Conservation (phyloP, 2,797 vertebrate genomes). For the Heteromormyrus szaboi region DNA sequence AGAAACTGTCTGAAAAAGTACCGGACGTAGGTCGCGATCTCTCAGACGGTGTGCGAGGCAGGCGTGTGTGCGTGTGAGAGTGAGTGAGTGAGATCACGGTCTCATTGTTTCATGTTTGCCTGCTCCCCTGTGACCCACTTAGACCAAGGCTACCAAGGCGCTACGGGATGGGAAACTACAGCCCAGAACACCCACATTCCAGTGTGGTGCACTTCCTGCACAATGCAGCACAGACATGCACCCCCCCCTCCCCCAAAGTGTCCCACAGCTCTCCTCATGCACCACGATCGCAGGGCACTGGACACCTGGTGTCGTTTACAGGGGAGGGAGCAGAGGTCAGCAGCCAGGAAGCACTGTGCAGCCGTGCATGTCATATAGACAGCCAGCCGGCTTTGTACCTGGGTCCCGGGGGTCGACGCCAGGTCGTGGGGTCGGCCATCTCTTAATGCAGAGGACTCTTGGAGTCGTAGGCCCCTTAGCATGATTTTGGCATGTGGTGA, state of each 20-base stretch:
- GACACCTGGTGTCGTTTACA: conserved; percentile 9
- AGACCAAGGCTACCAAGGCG: conserved; percentile 30
- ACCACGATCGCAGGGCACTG: conserved; percentile 16
- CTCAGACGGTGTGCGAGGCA: not conserved
- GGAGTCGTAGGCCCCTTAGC: not conserved
- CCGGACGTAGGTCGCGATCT: not conserved
- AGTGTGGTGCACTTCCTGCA: conserved; percentile 20
- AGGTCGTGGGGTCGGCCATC: not conserved
- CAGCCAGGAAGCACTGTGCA: conserved; percentile 33
- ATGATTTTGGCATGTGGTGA: not conserved
- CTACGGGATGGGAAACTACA: conserved; percentile 24
- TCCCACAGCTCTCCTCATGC: conserved; percentile 21
- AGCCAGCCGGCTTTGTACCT: not conserved
- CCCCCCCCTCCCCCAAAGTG: conserved; percentile 28
- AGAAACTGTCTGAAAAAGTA: conserved; percentile 7
- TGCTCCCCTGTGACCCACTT: conserved; percentile 61
- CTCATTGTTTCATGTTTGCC: conserved; percentile 51
- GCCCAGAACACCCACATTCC: conserved; percentile 25
- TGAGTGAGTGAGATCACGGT: conserved; percentile 5
- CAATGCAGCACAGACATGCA: conserved; percentile 1
- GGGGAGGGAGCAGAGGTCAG: conserved; percentile 30
- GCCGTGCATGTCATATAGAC: not conserved
- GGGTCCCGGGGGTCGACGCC: not conserved
- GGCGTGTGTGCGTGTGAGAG: not conserved
- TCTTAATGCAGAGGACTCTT: not conserved